These are phyloP conservation scores for Metopia argyrocephala DNA, from an alignment of 2,888 invertebrate species.

Conservation along the genomic window DNA sequence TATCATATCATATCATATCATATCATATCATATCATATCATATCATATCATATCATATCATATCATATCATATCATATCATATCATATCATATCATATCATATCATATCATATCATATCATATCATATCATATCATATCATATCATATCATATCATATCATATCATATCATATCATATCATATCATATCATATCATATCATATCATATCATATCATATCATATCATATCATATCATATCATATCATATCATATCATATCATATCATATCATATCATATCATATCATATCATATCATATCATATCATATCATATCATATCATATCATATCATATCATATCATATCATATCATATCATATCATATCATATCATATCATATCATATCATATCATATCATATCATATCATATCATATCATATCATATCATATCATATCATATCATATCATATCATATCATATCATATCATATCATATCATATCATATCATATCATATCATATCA, in stretches of 20 bases:
- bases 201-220: slow-evolving; percentile 16
- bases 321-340: slow-evolving; percentile 30
- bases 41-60: slow-evolving; percentile 20
- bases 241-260: slow-evolving; percentile 33
- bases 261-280: slow-evolving; percentile 23
- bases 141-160: slow-evolving; percentile 20
- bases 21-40: slow-evolving; percentile 20
- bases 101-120: slow-evolving; percentile 21
- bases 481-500: too few relatives aligned
- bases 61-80: slow-evolving; percentile 43
- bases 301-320: slow-evolving; percentile 29
- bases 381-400: slow-evolving; percentile 32
- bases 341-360: slow-evolving; percentile 26
- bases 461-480: too few relatives aligned
- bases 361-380: slow-evolving; percentile 26
- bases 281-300: slow-evolving; percentile 27
- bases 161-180: slow-evolving; percentile 24
- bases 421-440: slow-evolving; percentile 25
- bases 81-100: slow-evolving; percentile 35
- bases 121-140: slow-evolving; percentile 15
- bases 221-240: slow-evolving; percentile 20
- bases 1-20: slow-evolving; percentile 27
- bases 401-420: slow-evolving; percentile 36
- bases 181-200: slow-evolving; percentile 15
- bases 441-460: slow-evolving; percentile 3